Conservation (phyloP, 2,888 invertebrate genomes). For the Cephus rjabovi region DNA sequence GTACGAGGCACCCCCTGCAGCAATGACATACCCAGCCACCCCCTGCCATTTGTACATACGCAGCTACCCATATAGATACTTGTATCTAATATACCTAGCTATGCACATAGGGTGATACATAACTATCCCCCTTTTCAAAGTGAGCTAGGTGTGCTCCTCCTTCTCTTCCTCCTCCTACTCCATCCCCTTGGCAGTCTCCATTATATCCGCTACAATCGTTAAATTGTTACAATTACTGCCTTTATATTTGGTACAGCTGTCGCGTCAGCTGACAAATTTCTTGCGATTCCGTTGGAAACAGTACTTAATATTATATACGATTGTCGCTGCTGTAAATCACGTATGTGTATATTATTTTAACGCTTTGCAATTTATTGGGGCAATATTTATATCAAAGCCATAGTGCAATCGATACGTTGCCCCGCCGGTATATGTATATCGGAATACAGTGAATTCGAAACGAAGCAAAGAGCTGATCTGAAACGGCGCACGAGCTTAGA, state of each 20-base stretch:
- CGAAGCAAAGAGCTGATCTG: not conserved
- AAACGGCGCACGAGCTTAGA: not conserved
- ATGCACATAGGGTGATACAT: not conserved
- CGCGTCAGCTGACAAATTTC: slow-evolving; percentile 49
- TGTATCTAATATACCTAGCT: not conserved
- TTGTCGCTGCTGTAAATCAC: not conserved
- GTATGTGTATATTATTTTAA: not conserved
- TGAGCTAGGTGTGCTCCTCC: not conserved
- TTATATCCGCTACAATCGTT: slow-evolving; percentile 38
- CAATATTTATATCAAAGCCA: not conserved
- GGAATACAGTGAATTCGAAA: not conserved
- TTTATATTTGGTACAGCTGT: slow-evolving; percentile 40
- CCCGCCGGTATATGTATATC: not conserved
- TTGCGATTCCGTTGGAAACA: not conserved
- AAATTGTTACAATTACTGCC: slow-evolving; percentile 53
- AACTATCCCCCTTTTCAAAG: not conserved
- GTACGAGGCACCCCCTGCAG: slow-evolving; percentile 22
- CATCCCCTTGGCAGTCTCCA: slow-evolving; percentile 23
- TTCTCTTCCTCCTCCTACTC: not conserved
- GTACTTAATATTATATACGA: not conserved
- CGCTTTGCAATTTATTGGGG: not conserved
- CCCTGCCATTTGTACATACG: not conserved
- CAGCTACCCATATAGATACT: not conserved
- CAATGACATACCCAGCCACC: slow-evolving; percentile 26
- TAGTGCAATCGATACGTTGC: not conserved